Evolutionary conservation across 2,113 vertebrate genomes (phyloP).

Genomic region (Galemys pyrenaicus): DNA sequence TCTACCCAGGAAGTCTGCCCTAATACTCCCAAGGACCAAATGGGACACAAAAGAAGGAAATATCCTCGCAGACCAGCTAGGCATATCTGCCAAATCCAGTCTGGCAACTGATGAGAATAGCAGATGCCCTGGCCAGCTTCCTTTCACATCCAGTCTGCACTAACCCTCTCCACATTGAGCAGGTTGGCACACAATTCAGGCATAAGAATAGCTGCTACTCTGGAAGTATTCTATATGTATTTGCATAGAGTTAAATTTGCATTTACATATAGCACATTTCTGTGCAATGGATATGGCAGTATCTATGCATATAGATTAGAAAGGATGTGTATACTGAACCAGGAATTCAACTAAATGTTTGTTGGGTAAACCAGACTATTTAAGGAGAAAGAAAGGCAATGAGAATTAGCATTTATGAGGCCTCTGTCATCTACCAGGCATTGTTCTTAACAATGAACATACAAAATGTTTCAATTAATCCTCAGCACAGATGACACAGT

Average conservation of each 20-base stretch:
- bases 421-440: not conserved
- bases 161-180: conserved; percentile 4
- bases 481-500: not conserved
- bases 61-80: not conserved
- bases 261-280: conserved; percentile 54
- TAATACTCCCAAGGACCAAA: not conserved
- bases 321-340: conserved; percentile 32
- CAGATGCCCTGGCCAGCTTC: conserved; percentile 56
- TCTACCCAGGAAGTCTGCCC: not conserved
- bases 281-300: conserved; percentile 40
- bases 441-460: not conserved
- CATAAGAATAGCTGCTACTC: conserved; percentile 40
- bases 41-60: not conserved
- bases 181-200: not conserved
- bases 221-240: conserved; percentile 21
- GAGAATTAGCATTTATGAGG: not conserved
- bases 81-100: not conserved
- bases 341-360: conserved; percentile 26
- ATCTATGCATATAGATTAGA: conserved; percentile 16
- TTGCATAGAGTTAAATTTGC: conserved; percentile 38
- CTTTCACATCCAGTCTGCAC: conserved; percentile 49
- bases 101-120: not conserved
- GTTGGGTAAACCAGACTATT: conserved; percentile 33
- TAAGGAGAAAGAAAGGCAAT: conserved; percentile 33
- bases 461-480: not conserved